Evolutionary conservation across 2,888 invertebrate genomes (phyloP).

Genomic region (Sicus ferrugineus): DNA sequence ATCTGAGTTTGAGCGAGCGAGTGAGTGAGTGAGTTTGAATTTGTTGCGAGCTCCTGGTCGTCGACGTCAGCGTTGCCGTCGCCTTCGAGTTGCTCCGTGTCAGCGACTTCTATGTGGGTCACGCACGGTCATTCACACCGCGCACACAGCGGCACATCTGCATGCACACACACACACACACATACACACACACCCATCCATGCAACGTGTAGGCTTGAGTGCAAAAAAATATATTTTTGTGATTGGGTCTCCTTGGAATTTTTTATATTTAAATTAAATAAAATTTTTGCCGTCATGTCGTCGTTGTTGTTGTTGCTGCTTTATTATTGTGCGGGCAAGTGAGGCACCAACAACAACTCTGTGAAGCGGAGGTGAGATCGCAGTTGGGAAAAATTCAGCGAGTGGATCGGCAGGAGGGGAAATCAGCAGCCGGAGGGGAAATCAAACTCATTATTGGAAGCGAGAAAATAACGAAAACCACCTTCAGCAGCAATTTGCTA

Average conservation of each 20-base stretch:
- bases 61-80: slow-evolving; percentile 38
- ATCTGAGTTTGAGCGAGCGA: no score
- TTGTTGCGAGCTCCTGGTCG: slow-evolving; percentile 31
- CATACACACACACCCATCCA: slow-evolving; percentile 10
- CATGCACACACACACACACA: slow-evolving; percentile 27
- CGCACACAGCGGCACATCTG: slow-evolving; percentile 7
- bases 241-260: slow-evolving; percentile 35
- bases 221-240: slow-evolving; percentile 19
- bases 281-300: slow-evolving; percentile 21
- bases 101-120: slow-evolving; percentile 75
- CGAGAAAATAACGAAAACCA: no score
- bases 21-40: no score
- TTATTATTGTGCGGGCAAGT: slow-evolving; percentile 11
- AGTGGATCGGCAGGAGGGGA: background rate
- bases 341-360: background rate
- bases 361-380: background rate
- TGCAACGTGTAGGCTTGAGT: slow-evolving; percentile 16
- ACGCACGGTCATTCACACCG: slow-evolving; percentile 69
- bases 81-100: no score
- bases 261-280: slow-evolving; percentile 31
- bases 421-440: background rate
- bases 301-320: slow-evolving; percentile 19
- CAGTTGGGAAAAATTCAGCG: background rate
- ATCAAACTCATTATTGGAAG: no score
- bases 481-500: no score